phyloP scores from a whole-genome alignment of 2,888 invertebrate species.

The Oxyteleia sp. region DNA sequence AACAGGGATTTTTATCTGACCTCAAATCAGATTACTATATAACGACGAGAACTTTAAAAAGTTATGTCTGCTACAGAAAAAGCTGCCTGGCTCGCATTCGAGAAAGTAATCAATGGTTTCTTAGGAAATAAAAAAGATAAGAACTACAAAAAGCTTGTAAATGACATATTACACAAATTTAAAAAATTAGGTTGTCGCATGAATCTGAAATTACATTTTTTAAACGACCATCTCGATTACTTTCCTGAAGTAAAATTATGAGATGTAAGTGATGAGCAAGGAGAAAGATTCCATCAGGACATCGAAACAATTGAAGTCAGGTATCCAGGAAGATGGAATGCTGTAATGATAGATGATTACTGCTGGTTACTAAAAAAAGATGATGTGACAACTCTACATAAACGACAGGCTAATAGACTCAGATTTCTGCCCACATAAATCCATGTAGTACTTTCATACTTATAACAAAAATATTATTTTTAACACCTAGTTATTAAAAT shows the following conservation, averaged over 20 bases:
- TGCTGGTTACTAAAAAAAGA: not conserved
- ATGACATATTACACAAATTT: not conserved
- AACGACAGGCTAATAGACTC: too few relatives aligned
- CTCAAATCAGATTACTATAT: constrained; percentile 6
- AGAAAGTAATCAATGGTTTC: not conserved
- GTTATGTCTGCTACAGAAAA: not conserved
- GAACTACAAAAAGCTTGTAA: not conserved
- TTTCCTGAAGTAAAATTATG: not conserved
- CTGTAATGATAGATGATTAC: not conserved
- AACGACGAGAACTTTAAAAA: not conserved
- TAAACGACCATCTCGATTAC: not conserved
- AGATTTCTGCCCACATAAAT: too few relatives aligned
- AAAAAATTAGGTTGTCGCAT: not conserved
- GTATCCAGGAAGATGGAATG: constrained; percentile 8
- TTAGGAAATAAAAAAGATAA: not conserved
- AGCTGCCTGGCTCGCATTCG: not conserved
- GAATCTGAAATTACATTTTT: not conserved
- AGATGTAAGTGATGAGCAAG: not conserved
- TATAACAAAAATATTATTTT: too few relatives aligned
- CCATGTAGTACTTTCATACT: too few relatives aligned
- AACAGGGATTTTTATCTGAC: constrained; percentile 11
- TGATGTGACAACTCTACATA: not conserved
- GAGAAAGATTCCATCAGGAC: constrained; percentile 20
- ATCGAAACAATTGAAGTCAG: not conserved
- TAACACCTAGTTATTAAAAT: too few relatives aligned